Evolutionary conservation across 2,888 invertebrate genomes (phyloP), one percentile per base, ranked within the genome.

Genomic region (Cerastis leucographa): DNA sequence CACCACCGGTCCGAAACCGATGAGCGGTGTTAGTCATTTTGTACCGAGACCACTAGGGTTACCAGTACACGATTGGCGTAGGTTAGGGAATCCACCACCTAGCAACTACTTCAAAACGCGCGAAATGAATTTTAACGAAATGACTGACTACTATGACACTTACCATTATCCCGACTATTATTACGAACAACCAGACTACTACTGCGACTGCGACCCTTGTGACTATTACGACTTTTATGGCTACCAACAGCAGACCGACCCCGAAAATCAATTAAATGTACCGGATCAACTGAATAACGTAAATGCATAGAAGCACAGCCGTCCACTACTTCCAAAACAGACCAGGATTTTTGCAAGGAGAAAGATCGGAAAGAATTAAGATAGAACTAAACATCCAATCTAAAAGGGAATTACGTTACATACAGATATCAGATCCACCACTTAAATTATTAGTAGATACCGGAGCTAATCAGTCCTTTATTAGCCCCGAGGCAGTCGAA

Each of bases 401-500:
- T 35, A 35, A 35, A 35, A 35, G 35, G 35, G 35, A 35, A 35
- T 35, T 35, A 35, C n/a, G 42, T 64, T 64, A 64, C 11, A 64
- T 64, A 42, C 64, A 64, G 19, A 64, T 64, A 64, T 64, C 64
- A 64, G 42, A 46, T 9, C 25, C 44, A 44, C 64, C 64, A 35
- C 44, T 44, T 66, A 19, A 66, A 19, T 19, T 14, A 46, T 19
- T 44, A 44, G 44, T 44, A 44, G 44, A 44, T 11, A 44, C 44
- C 44, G 44, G 44, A 44, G 44, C 44, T 6, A 49, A 29, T 35
- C 46, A 67, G 22, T 66, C 66, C 29, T 66, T 66, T 35, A 66
- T 66, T 35, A 67, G 67, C 29, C 51, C 67, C 12, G 51, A 67
- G 35, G 67, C 35, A 66, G 19, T 46, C 65, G 46, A 51, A 51